phyloP scores from a whole-genome alignment of 2,888 invertebrate genomes.

The Ectemnius lituratus region DNA sequence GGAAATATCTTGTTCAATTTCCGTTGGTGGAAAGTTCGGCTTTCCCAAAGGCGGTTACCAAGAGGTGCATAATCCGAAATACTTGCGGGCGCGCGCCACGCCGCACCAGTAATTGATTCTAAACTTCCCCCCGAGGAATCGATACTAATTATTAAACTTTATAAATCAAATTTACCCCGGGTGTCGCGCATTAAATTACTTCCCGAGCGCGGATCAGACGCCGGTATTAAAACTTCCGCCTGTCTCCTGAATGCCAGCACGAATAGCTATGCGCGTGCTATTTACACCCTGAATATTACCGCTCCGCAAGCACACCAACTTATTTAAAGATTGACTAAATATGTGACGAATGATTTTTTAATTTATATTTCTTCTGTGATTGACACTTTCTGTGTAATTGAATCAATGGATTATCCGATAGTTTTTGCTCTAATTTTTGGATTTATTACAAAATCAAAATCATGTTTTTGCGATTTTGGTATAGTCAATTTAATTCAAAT shows the following conservation, averaged over 20 bases:
- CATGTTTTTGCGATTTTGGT: too few relatives aligned
- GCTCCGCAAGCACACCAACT: neutral
- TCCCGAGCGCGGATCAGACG: neutral
- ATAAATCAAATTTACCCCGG: conserved; percentile 5
- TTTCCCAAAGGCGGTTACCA: neutral
- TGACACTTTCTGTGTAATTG: too few relatives aligned
- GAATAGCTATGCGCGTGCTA: neutral
- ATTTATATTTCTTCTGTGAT: too few relatives aligned
- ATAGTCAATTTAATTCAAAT: too few relatives aligned
- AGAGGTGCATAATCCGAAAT: conserved; percentile 1
- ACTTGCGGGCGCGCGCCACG: neutral
- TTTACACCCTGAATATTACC: neutral
- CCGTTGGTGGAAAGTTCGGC: neutral
- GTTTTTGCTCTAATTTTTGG: too few relatives aligned
- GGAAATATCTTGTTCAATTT: conserved; percentile 11
- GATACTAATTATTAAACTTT: conserved; percentile 10
- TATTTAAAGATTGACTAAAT: too few relatives aligned
- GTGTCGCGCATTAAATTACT: conserved; percentile 1
- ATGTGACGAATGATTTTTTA: too few relatives aligned
- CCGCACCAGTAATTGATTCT: neutral
- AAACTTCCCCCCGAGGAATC: conserved; percentile 1
- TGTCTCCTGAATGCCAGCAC: neutral
- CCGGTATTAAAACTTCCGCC: conserved; percentile 2
- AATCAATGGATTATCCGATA: too few relatives aligned
- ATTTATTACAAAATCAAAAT: too few relatives aligned